Evolutionary conservation across 2,113 vertebrate genomes (phyloP).

Genomic region (Accipiter virgatus): DNA sequence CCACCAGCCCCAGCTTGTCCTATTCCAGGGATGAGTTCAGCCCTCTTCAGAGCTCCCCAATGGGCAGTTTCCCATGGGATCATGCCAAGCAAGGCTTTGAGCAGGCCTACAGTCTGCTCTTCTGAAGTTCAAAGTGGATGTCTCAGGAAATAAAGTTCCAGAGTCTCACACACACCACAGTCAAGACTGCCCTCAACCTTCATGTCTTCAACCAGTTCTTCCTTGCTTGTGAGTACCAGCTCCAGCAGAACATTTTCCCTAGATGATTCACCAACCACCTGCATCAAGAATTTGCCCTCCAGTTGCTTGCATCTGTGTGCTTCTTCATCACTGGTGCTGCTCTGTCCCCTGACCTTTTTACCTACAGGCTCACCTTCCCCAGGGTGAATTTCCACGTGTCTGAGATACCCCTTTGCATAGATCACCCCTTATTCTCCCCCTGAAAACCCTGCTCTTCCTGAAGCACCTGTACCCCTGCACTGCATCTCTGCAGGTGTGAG

Average conservation of each 20-base stretch:
- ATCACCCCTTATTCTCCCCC: neutral
- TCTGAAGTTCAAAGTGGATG: neutral
- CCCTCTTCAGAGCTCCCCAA: neutral
- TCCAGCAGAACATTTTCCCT: neutral
- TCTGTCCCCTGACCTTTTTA: neutral
- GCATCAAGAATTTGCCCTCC: fast-evolving
- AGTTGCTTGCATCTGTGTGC: neutral
- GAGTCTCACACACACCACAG: neutral
- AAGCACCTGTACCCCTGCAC: neutral
- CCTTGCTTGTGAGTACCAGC: neutral
- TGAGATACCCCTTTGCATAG: neutral
- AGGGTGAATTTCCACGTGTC: neutral
- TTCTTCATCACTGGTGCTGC: neutral
- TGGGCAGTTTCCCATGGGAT: neutral
- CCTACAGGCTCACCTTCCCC: neutral
- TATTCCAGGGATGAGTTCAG: neutral
- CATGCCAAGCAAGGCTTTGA: neutral
- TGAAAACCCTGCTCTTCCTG: neutral
- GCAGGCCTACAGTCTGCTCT: neutral
- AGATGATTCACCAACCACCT: neutral
- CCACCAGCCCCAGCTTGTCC: neutral
- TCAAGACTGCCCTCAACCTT: neutral
- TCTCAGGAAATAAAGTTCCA: neutral
- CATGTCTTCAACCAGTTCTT: neutral
- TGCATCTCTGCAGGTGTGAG: neutral